phyloP scores from a whole-genome alignment of 2,113 vertebrate genomes.

The Sorex araneus region DNA sequence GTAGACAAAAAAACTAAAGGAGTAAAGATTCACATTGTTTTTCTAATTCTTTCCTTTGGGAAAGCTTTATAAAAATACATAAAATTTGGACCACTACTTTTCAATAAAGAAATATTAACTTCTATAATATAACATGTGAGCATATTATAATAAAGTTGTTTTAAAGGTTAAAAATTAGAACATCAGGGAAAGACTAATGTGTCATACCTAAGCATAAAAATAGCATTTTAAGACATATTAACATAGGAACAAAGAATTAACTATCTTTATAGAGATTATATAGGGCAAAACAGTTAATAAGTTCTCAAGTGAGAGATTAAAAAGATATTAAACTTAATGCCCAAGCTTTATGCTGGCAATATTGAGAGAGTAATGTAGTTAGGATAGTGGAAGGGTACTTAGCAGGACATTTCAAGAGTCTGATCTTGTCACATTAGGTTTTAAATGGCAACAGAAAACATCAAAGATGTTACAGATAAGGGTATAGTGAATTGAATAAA shows the following conservation, averaged over 20 bases:
- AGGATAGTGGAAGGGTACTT: conserved; percentile 1
- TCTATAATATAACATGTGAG: not conserved
- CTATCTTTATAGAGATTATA: conserved; percentile 21
- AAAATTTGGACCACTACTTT: not conserved
- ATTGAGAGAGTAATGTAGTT: conserved; percentile 39
- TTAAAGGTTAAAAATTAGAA: not conserved
- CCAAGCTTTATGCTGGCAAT: not conserved
- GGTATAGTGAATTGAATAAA: conserved; percentile 56
- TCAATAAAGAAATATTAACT: not conserved
- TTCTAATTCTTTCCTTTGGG: not conserved
- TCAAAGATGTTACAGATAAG: conserved; percentile 37
- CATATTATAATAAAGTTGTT: not conserved
- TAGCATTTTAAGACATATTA: not conserved
- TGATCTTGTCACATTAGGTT: conserved; percentile 60
- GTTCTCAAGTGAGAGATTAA: conserved; percentile 13
- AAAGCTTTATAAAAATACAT: not conserved
- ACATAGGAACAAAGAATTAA: conserved; percentile 7
- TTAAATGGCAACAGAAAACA: conserved; percentile 23
- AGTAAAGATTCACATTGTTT: not conserved
- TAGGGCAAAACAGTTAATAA: conserved; percentile 16
- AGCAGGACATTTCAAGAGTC: conserved; percentile 49
- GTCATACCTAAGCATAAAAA: not conserved
- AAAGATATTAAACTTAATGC: conserved; percentile 39
- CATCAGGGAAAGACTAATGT: not conserved
- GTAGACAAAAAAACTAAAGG: not conserved